These are phyloP conservation scores for Valencia hispanica DNA, from an alignment of 2,797 vertebrate genomes.

Conservation along the genomic window DNA sequence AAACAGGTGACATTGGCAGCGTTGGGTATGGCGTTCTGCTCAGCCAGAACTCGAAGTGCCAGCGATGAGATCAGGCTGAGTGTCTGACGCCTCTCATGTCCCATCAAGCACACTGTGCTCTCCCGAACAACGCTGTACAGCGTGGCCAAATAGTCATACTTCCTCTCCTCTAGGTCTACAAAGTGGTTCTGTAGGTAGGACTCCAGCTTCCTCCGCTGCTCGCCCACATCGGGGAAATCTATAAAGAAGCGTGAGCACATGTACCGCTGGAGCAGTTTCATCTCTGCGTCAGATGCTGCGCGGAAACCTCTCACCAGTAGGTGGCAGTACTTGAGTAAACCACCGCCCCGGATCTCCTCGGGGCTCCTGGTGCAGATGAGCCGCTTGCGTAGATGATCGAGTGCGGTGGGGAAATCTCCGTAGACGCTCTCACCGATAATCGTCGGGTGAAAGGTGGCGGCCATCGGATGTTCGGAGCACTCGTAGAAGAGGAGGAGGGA, in stretches of 20 bases:
- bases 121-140: conserved; percentile 94
- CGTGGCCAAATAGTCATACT: conserved; percentile 97
- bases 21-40: conserved; percentile 96
- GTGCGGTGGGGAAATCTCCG: conserved; percentile 92
- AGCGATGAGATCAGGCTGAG: conserved; percentile 95
- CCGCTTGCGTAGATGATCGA: conserved; percentile 94
- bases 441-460: conserved; percentile 95
- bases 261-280: conserved; percentile 96
- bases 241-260: conserved; percentile 99
- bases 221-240: conserved; percentile 91
- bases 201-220: conserved; percentile 96
- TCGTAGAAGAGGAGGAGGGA: conserved; percentile 98
- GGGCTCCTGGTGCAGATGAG: conserved; percentile 95
- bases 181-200: conserved; percentile 99
- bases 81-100: conserved; percentile 94
- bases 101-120: conserved; percentile 99
- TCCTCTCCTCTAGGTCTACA: conserved; percentile 95
- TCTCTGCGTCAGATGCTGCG: conserved; percentile 87
- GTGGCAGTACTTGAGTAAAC: conserved; percentile 98
- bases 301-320: conserved; percentile 95
- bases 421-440: conserved; percentile 97
- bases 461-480: conserved; percentile 97
- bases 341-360: conserved; percentile 97
- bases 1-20: conserved; percentile 97
- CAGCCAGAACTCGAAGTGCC: conserved; percentile 91